Evolutionary conservation across 2,888 invertebrate genomes (phyloP).

Genomic region (Synergus japonicus): DNA sequence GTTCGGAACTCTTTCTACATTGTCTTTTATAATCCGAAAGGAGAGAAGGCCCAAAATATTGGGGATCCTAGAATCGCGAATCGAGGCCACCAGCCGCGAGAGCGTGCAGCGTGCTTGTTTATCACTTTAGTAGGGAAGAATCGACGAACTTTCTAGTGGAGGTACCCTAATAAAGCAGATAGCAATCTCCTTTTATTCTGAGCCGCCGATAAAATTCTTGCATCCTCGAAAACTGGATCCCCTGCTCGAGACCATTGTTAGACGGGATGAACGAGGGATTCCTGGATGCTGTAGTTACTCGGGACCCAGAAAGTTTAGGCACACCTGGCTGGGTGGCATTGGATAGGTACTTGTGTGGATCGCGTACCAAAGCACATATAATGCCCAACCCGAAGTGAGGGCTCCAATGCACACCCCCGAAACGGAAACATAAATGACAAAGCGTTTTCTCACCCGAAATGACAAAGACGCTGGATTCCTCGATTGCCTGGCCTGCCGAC

Average conservation of each 20-base stretch:
- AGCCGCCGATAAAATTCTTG: constrained; percentile 58
- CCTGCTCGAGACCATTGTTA: constrained; percentile 59
- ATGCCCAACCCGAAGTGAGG: constrained; percentile 41
- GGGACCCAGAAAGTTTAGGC: constrained; percentile 57
- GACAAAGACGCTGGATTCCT: constrained; percentile 65
- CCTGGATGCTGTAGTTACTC: constrained; percentile 71
- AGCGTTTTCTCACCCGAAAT: constrained; percentile 64
- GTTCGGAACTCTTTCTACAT: no score
- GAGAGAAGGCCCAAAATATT: neutral
- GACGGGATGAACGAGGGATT: constrained; percentile 59
- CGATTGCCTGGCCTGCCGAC: constrained; percentile 62
- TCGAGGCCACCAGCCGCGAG: constrained; percentile 31
- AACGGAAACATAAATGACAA: constrained; percentile 74
- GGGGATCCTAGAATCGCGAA: neutral
- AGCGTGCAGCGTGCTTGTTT: constrained; percentile 38
- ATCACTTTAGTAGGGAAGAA: constrained; percentile 40
- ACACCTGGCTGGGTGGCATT: constrained; percentile 72
- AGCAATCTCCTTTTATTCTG: constrained; percentile 51
- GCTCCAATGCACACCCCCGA: constrained; percentile 66
- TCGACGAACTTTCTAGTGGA: constrained; percentile 46
- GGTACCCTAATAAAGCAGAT: constrained; percentile 53
- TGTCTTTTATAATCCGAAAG: neutral
- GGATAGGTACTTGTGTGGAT: constrained; percentile 53
- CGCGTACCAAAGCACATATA: constrained; percentile 50
- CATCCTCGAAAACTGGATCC: constrained; percentile 51